These are phyloP conservation scores for Sarcoramphus papa DNA, from an alignment of 2,797 vertebrate species.

Conservation along the genomic window DNA sequence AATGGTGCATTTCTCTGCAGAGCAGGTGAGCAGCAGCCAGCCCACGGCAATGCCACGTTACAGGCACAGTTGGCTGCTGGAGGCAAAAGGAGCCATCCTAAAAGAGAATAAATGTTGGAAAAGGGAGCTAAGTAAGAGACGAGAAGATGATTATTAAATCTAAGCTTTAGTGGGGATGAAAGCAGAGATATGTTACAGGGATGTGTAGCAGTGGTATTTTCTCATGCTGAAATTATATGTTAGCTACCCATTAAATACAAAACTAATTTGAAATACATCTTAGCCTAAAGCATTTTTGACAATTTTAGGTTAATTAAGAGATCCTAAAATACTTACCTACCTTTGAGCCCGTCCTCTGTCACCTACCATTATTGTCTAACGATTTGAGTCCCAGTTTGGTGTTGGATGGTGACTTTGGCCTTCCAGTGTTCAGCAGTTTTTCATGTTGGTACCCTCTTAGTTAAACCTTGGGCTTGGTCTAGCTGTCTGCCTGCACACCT, in stretches of 20 bases:
- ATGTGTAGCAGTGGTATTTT: background rate
- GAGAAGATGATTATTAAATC: no score
- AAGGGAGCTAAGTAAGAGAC: background rate
- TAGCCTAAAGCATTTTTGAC: background rate
- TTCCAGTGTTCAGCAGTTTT: background rate
- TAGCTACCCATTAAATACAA: background rate
- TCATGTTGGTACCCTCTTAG: background rate
- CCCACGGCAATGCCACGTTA: background rate
- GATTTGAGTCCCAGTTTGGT: rapidly evolving
- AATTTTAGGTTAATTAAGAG: background rate
- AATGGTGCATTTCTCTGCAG: background rate
- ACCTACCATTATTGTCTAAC: background rate
- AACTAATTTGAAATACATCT: background rate
- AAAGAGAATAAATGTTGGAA: background rate
- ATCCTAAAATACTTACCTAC: background rate
- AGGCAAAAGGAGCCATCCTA: background rate
- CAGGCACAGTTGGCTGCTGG: background rate
- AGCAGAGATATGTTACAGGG: background rate
- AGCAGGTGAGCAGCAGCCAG: background rate
- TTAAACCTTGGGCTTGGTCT: background rate
- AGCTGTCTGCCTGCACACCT: background rate
- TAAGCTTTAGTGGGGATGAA: background rate
- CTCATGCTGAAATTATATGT: background rate
- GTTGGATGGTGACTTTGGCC: background rate
- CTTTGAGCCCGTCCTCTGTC: background rate